Evolutionary conservation across 2,888 invertebrate genomes (phyloP).

Genomic region (Cynaeus angustus): DNA sequence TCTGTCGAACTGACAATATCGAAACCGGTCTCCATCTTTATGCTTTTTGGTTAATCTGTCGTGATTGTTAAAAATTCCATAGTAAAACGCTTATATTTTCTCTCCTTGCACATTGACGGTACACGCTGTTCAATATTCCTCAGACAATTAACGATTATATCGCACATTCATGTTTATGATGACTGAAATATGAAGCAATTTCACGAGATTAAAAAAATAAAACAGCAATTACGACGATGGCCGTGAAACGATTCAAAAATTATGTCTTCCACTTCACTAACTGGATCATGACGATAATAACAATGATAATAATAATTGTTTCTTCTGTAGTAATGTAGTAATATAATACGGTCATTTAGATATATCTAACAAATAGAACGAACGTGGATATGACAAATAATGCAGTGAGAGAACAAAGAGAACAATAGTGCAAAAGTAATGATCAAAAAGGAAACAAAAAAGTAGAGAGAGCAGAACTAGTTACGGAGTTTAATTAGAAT

Average conservation of each 20-base stretch:
- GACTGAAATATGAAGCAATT: slow-evolving; percentile 44
- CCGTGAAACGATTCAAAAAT: slow-evolving; percentile 37
- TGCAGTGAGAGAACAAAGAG: background rate
- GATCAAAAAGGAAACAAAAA: background rate
- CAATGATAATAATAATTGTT: slow-evolving; percentile 31
- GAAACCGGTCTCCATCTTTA: no score
- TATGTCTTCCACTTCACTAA: slow-evolving; percentile 36
- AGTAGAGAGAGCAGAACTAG: slow-evolving; percentile 1
- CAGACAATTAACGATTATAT: slow-evolving; percentile 39
- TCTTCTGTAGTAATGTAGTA: slow-evolving; percentile 20
- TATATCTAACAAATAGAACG: slow-evolving; percentile 4
- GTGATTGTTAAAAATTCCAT: background rate
- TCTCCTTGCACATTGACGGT: background rate
- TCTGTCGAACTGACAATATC: no score
- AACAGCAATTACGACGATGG: slow-evolving; percentile 26
- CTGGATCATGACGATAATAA: slow-evolving; percentile 34
- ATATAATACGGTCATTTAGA: slow-evolving; percentile 17
- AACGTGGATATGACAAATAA: slow-evolving; percentile 4
- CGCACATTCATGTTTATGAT: slow-evolving; percentile 39
- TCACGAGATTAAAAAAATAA: slow-evolving; percentile 25
- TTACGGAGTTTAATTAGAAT: background rate
- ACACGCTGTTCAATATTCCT: slow-evolving; percentile 7
- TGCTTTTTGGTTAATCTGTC: no score
- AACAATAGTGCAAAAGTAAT: background rate
- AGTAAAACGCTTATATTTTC: background rate